Conservation (phyloP, 2,888 invertebrate species). For the Eustalomyia histrio region DNA sequence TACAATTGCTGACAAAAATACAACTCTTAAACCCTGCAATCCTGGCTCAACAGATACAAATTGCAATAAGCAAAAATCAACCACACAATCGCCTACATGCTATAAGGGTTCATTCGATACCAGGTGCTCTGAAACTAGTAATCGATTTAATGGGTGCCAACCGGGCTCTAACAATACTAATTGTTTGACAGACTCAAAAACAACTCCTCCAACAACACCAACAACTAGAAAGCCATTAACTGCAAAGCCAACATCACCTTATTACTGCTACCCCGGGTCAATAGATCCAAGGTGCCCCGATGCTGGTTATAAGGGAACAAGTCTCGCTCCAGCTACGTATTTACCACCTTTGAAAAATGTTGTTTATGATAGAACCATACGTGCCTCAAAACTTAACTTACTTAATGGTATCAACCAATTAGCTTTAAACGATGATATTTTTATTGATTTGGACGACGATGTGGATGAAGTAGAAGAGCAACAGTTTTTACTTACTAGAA, state of each 20-base stretch:
- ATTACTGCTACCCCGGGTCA: conserved; percentile 79
- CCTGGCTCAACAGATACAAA: conserved; percentile 72
- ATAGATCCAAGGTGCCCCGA: conserved; percentile 77
- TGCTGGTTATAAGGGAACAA: conserved; percentile 72
- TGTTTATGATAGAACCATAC: conserved; percentile 71
- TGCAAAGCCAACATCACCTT: conserved; percentile 57
- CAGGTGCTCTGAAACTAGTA: conserved; percentile 54
- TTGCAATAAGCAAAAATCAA: no score
- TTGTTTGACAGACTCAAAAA: conserved; percentile 4
- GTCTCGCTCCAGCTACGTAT: conserved; percentile 74
- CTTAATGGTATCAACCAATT: conserved; percentile 75
- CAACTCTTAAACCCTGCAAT: conserved; percentile 69
- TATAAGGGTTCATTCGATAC: conserved; percentile 44
- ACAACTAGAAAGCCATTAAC: conserved; percentile 66
- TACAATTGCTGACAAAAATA: conserved; percentile 71
- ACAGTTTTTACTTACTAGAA: conserved; percentile 71
- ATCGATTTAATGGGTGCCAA: conserved; percentile 59
- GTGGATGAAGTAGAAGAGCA: conserved; percentile 51
- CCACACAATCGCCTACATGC: no score
- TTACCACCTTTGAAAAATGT: conserved; percentile 73
- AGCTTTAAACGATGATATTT: conserved; percentile 71
- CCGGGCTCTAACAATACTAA: conserved; percentile 72
- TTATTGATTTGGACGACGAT: conserved; percentile 71
- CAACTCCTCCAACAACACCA: conserved; percentile 25
- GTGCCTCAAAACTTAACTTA: conserved; percentile 70